phyloP scores from a whole-genome alignment of 2,888 invertebrate genomes.

The Flexamia atlantica region DNA sequence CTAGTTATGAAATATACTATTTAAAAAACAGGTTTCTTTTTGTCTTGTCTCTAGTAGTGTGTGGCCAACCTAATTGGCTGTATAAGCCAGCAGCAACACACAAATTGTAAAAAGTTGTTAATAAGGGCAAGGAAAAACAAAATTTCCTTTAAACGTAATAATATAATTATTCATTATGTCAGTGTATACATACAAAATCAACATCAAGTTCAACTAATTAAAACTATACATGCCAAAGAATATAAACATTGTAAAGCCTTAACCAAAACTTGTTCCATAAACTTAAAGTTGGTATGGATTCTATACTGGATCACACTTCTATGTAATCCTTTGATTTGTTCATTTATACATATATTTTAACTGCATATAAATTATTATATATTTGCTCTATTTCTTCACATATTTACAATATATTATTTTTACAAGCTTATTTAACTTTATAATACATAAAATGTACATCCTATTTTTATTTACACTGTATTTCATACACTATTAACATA shows the following conservation, averaged over 20 bases:
- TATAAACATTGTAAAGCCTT: slow-evolving; percentile 43
- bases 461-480: slow-evolving; percentile 15
- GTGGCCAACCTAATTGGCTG: too few relatives aligned
- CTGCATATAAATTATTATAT: slow-evolving; percentile 34
- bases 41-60: too few relatives aligned
- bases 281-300: slow-evolving; percentile 29
- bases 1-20: too few relatives aligned
- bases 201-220: slow-evolving; percentile 46
- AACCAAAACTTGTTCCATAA: slow-evolving; percentile 28
- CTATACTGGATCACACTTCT: not conserved
- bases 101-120: too few relatives aligned
- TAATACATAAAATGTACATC: slow-evolving; percentile 25
- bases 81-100: too few relatives aligned
- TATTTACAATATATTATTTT: slow-evolving; percentile 38
- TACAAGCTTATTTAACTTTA: slow-evolving; percentile 36
- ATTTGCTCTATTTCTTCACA: slow-evolving; percentile 28
- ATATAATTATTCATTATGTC: slow-evolving; percentile 52
- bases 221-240: slow-evolving; percentile 56
- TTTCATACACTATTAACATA: slow-evolving; percentile 68
- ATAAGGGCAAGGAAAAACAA: slow-evolving; percentile 5
- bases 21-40: too few relatives aligned
- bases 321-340: slow-evolving; percentile 49
- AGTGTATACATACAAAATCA: slow-evolving; percentile 50
- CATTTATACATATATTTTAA: slow-evolving; percentile 44
- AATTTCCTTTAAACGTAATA: slow-evolving; percentile 24